Percentiles rank a stretch among this genome's conserved stretches.
Evolutionary conservation across 2,888 invertebrate genomes (phyloP).

Genomic region (Nemotelus pantherinus): DNA sequence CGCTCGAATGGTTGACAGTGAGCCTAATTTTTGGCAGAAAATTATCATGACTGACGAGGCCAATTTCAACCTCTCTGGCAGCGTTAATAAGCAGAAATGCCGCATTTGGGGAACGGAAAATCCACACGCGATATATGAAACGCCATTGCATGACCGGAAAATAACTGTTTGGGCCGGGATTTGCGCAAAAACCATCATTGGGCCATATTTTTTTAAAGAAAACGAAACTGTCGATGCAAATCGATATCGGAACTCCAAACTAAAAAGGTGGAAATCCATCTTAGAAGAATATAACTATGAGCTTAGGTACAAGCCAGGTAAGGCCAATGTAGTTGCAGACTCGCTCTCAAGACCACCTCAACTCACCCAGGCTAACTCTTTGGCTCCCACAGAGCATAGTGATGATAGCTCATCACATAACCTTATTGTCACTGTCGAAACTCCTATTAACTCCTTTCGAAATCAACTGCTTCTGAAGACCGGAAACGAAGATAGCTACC

Average conservation of each 20-base stretch:
- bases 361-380: constrained; percentile 11
- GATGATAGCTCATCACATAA: constrained; percentile 21
- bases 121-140: too few relatives aligned
- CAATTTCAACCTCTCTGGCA: too few relatives aligned
- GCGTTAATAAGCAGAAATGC: too few relatives aligned
- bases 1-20: too few relatives aligned
- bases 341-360: constrained; percentile 43
- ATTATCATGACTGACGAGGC: too few relatives aligned
- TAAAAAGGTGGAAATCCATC: constrained; percentile 50
- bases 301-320: constrained; percentile 42
- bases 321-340: constrained; percentile 48
- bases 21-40: too few relatives aligned
- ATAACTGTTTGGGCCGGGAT: too few relatives aligned
- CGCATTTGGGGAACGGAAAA: too few relatives aligned
- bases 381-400: constrained; percentile 9
- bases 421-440: constrained; percentile 21
- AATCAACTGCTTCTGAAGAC: constrained; percentile 13
- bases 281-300: constrained; percentile 46
- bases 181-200: too few relatives aligned
- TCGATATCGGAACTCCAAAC: constrained; percentile 49
- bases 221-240: too few relatives aligned
- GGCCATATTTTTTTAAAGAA: too few relatives aligned
- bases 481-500: constrained; percentile 12
- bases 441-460: constrained; percentile 34
- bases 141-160: too few relatives aligned